Percentiles rank a stretch among this genome's conserved stretches.
Evolutionary conservation across 2,888 invertebrate genomes (phyloP).

Genomic region (Drosophila anomalata): DNA sequence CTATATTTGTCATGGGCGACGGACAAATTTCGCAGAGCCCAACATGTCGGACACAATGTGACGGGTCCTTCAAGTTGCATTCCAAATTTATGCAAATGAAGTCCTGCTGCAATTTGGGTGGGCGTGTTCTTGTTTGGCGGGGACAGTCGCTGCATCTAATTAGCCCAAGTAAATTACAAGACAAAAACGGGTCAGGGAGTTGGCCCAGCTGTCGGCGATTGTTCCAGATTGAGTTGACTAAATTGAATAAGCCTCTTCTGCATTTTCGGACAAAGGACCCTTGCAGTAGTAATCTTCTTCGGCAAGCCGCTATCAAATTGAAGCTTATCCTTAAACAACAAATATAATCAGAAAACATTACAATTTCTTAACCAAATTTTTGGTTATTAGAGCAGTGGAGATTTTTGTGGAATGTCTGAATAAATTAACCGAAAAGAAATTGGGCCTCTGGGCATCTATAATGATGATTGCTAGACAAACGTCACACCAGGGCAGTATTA

Average conservation of each 20-base stretch:
- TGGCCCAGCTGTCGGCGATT: conserved; percentile 8
- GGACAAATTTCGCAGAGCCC: conserved; percentile 24
- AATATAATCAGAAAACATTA: background rate
- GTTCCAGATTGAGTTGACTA: conserved; percentile 21
- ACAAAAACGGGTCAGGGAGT: conserved; percentile 28
- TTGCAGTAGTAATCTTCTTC: background rate
- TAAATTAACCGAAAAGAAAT: conserved; percentile 34
- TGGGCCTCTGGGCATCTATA: conserved; percentile 44
- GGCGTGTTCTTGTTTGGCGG: conserved; percentile 25
- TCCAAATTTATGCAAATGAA: conserved; percentile 69
- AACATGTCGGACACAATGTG: conserved; percentile 33
- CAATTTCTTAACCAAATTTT: background rate
- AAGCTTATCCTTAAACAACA: background rate
- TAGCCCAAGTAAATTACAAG: conserved; percentile 47
- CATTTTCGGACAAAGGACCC: background rate
- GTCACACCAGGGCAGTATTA: conserved; percentile 41
- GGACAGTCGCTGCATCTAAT: conserved; percentile 55
- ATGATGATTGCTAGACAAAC: conserved; percentile 48
- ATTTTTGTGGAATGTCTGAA: conserved; percentile 10
- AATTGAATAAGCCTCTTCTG: conserved; percentile 32
- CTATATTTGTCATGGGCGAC: conserved; percentile 31
- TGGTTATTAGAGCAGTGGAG: background rate
- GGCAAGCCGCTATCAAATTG: background rate
- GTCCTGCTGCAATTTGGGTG: conserved; percentile 10
- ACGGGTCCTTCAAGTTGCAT: conserved; percentile 37